Conservation (phyloP, 2,113 vertebrate species). For the Phyllostomus hastatus region DNA sequence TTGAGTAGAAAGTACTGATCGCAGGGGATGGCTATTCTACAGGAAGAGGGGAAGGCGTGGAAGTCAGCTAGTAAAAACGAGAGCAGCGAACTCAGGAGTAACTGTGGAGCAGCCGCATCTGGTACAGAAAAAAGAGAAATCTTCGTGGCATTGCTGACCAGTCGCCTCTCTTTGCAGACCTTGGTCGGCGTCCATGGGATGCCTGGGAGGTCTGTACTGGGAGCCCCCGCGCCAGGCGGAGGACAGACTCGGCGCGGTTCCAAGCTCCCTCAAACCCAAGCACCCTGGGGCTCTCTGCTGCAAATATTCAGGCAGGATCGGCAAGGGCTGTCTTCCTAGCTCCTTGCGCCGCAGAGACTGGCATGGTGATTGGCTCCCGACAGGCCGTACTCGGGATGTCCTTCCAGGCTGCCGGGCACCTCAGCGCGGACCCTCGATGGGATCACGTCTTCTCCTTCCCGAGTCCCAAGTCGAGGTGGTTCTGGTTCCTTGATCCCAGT, state of each 20-base stretch:
- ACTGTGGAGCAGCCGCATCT: not conserved
- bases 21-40: not conserved
- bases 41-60: not conserved
- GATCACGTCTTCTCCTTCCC: not conserved
- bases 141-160: not conserved
- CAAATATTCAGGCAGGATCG: not conserved
- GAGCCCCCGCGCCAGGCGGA: not conserved
- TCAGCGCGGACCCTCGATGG: not conserved
- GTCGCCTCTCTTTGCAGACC: not conserved
- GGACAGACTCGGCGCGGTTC: not conserved
- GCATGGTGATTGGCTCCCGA: accelerated
- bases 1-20: not conserved
- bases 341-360: too few species aligned
- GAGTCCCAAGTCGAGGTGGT: not conserved
- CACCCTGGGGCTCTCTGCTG: not conserved
- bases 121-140: not conserved
- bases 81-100: not conserved
- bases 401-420: not conserved
- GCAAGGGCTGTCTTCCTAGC: not conserved
- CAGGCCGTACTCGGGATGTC: accelerated
- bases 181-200: not conserved
- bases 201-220: not conserved
- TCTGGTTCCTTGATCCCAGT: not conserved
- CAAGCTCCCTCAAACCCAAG: not conserved
- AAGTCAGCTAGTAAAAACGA: not conserved